These are phyloP conservation scores for Bombus pascuorum DNA, from an alignment of 1,140 invertebrate genomes.

Conservation along the genomic window DNA sequence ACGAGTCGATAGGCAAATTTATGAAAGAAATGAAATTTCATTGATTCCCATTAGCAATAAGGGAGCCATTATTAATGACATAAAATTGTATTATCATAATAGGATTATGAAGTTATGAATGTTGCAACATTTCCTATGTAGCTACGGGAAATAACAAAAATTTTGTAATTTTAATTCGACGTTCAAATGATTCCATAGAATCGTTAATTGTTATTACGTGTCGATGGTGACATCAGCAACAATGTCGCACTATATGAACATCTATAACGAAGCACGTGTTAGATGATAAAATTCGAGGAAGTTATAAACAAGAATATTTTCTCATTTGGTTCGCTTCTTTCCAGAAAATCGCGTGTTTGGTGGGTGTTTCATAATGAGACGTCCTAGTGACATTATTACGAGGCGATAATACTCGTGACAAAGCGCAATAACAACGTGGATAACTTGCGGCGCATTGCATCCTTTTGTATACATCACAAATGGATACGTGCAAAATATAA, in stretches of 20 bases:
- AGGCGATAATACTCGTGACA: slow-evolving; percentile 53
- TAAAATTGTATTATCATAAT: neutral
- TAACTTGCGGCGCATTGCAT: neutral
- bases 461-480: neutral
- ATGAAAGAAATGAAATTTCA: neutral
- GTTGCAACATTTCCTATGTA: neutral
- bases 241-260: neutral
- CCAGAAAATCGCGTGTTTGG: neutral
- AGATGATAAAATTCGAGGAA: slow-evolving; percentile 9
- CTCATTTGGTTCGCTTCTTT: slow-evolving; percentile 8
- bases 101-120: neutral
- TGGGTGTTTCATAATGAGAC: slow-evolving; percentile 49
- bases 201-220: neutral
- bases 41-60: neutral
- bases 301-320: slow-evolving; percentile 28
- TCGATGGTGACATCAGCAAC: neutral
- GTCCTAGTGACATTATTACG: slow-evolving; percentile 44
- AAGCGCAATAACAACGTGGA: slow-evolving; percentile 38
- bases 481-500: too few species aligned
- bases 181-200: neutral
- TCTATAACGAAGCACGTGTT: neutral
- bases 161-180: neutral
- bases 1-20: too few species aligned
- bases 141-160: neutral
- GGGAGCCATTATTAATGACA: neutral